Base-by-base conservation (phyloP, 2,888 invertebrate species). In the Dinocampus coccinellae region DNA sequence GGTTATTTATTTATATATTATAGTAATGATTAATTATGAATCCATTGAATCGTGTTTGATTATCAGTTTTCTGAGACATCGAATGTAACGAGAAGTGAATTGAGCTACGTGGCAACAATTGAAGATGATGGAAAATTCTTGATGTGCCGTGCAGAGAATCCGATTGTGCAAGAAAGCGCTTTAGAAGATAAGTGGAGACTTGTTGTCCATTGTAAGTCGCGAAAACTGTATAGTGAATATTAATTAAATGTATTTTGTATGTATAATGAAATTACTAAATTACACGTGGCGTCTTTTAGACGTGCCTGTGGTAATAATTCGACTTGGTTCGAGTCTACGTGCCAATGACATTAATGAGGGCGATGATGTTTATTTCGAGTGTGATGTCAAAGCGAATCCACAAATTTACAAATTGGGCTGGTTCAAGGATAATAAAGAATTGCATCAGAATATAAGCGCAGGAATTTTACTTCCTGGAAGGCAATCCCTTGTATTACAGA, bases 81-180 rank as follows among this genome's bases (percentile, higher is more conserved):
- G 89, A 94, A 95, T 90, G 78, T 81, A 75, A 94, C 94, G 74
- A 90, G 94, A 80, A 96, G 95, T 89, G 93, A 95, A 83, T 90
- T 96, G 82, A 93, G 93, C 80, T 92, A 95, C 85, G 93, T 93
- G 75, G 95, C 96, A 71, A 91, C 92, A 76, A 93, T 95, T 81
- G 95, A 95, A 85, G 96, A 96, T 88, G 95, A 96, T 87, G 95
- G 95, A 79, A 95, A 95, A 89, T 93, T 92, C 89, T 91, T 96
- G 88, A 94, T 94, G 78, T 96, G 96, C 88, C 91, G 95, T 78
- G 94, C 95, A 53, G 95, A 95, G 89, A 96, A 96, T 90, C 93
- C 94, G 84, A 92, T 92, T 88, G 94, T 96, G 83, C 91, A 92
- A 71, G 93, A 93, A 87, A 95, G 94, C 77, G 93, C 93, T 70